Base-by-base conservation (phyloP, 2,888 invertebrate species). In the Pachycephus smyrnensis region DNA sequence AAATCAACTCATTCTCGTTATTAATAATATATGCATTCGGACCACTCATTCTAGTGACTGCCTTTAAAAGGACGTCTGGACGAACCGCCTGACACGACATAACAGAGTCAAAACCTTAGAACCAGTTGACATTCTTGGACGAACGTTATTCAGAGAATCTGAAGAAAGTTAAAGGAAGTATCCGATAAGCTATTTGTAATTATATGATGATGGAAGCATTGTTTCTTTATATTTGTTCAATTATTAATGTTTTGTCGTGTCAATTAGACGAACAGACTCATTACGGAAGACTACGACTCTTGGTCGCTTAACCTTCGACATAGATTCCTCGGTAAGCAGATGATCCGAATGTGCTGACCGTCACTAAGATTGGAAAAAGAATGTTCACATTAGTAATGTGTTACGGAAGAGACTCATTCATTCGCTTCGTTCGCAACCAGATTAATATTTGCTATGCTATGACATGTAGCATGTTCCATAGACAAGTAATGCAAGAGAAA, bases 1-100 rank as follows among this genome's bases (percentile, higher is more conserved):
- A 91, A 91, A 91, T 90, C 88, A 91, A 91, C 91, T 91, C 89
- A 91, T 89, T 90, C 88, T 89, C 85, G 89, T 91, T 90, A 91
- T 90, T 91, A 91, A 90, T 90, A 90, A 87, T 89, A 89, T 90
- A 88, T 90, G 87, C 91, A 90, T 88, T 89, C 91, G 89, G 86
- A 85, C 87, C 90, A 91, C 88, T 90, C 91, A 90, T 89, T 88
- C 90, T 87, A 89, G 31, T 71, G 11, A 71, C 71, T 71, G 31
- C 71, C 55, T 55, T 55, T 55, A 55, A 55, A 55, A 55, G 23
- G 55, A 55, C 23, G 55, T 55, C 55, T 55, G 55, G 23, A 23
- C 55, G 55, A 55, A 55, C 15, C 55, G 55, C 55, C 23, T 55
- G 55, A 55, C 55, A 55, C 55, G 55, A 55, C 55, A 55, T 55